These are phyloP conservation scores for Sphyrna mokarran DNA, from an alignment of 2,113 vertebrate species.

Conservation along the genomic window DNA sequence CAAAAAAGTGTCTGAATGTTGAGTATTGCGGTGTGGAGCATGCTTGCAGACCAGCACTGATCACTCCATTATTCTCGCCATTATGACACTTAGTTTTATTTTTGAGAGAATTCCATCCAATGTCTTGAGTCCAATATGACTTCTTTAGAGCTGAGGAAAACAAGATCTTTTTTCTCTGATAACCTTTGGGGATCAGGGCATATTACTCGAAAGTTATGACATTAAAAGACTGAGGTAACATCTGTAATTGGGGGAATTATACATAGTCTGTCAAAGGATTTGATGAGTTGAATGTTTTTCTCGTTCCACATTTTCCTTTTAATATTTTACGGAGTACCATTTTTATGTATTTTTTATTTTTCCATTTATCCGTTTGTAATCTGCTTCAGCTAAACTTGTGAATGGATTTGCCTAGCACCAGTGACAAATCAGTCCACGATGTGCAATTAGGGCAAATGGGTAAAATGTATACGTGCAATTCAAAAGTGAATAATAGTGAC, in stretches of 20 bases:
- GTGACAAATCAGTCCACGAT: background rate
- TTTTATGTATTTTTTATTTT: background rate
- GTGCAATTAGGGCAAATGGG: background rate
- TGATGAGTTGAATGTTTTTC: background rate
- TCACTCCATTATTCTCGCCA: too few species aligned
- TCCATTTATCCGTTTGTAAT: background rate
- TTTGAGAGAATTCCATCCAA: too few species aligned
- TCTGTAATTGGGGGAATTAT: background rate
- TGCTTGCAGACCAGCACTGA: too few species aligned
- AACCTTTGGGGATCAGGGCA: background rate
- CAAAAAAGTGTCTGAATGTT: too few species aligned
- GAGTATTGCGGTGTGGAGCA: too few species aligned
- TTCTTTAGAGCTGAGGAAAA: too few species aligned
- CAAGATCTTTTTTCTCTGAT: background rate
- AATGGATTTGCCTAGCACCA: background rate
- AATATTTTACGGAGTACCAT: background rate
- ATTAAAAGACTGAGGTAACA: background rate
- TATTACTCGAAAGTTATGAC: background rate
- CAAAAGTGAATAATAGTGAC: too few species aligned
- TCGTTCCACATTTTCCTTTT: background rate
- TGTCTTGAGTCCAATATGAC: too few species aligned
- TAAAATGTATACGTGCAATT: background rate
- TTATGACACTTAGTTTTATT: too few species aligned
- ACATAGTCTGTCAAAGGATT: background rate
- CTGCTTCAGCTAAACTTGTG: background rate